phyloP scores from a whole-genome alignment of 2,888 invertebrate genomes.

The Elysia crispata region DNA sequence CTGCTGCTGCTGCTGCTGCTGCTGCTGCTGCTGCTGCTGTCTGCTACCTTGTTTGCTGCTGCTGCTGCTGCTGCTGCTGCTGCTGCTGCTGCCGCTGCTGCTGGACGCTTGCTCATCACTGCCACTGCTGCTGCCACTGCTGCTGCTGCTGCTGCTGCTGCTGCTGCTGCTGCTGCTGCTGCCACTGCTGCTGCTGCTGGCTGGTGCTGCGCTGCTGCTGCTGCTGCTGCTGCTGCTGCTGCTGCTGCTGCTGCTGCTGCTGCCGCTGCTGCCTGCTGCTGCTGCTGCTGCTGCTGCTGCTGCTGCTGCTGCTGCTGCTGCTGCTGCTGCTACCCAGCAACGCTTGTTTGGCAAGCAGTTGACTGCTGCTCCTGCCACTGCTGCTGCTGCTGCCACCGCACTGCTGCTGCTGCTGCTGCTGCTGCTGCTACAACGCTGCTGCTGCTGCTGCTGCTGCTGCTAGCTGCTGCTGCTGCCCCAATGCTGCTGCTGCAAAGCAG shows the following conservation, averaged over 20 bases:
- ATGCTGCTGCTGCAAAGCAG: background rate
- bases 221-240: background rate
- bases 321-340: too few species aligned
- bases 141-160: background rate
- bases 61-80: slow-evolving; percentile 13
- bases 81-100: slow-evolving; percentile 22
- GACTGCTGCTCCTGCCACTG: background rate
- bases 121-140: background rate
- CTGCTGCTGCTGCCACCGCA: too few species aligned
- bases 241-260: background rate
- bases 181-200: too few species aligned
- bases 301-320: background rate
- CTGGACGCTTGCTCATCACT: background rate
- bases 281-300: background rate
- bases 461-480: background rate
- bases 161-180: too few species aligned
- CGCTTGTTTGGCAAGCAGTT: too few species aligned
- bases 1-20: background rate
- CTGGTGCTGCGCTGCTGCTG: too few species aligned
- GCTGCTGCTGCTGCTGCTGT: slow-evolving; percentile 9
- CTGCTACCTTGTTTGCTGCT: too few species aligned
- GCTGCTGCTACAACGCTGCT: too few species aligned
- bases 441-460: background rate
- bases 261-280: too few species aligned
- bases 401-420: too few species aligned